phyloP scores from a whole-genome alignment of 92 coral and sea anemone species.

The Galaxea fascicularis region DNA sequence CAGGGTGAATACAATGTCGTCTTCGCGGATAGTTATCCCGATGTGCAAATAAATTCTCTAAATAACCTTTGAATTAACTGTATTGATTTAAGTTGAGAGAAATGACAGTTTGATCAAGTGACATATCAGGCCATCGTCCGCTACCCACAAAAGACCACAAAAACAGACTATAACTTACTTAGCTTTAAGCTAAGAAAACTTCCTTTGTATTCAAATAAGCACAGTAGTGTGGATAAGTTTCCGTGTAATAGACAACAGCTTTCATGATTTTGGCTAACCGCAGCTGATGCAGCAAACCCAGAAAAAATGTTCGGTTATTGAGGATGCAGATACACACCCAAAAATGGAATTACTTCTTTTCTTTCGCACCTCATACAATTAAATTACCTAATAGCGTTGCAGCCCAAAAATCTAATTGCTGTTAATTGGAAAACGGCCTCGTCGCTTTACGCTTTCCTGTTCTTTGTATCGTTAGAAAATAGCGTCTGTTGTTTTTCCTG shows the following conservation, averaged over 20 bases:
- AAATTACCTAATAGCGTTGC: neutral
- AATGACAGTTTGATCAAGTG: neutral
- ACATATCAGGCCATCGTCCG: neutral
- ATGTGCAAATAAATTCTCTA: neutral
- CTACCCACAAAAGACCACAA: neutral
- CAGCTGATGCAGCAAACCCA: neutral
- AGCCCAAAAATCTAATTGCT: conserved; percentile 30
- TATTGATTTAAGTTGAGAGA: neutral
- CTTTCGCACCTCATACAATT: neutral
- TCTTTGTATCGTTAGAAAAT: conserved; percentile 11
- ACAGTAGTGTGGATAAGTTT: neutral
- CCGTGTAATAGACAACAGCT: neutral
- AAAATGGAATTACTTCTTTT: neutral
- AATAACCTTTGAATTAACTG: neutral
- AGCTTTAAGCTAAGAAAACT: neutral
- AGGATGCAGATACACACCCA: neutral
- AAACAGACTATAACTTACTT: too few relatives aligned
- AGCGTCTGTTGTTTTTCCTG: conserved; percentile 32
- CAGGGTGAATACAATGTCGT: neutral
- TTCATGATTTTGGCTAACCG: conserved; percentile 31
- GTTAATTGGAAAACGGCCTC: conserved; percentile 24
- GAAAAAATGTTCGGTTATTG: neutral
- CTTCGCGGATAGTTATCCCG: too few relatives aligned
- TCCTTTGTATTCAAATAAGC: neutral
- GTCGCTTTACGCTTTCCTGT: conserved; percentile 37